Base-by-base conservation (phyloP, 1,140 invertebrate species). In the Papilio polyxenes region DNA sequence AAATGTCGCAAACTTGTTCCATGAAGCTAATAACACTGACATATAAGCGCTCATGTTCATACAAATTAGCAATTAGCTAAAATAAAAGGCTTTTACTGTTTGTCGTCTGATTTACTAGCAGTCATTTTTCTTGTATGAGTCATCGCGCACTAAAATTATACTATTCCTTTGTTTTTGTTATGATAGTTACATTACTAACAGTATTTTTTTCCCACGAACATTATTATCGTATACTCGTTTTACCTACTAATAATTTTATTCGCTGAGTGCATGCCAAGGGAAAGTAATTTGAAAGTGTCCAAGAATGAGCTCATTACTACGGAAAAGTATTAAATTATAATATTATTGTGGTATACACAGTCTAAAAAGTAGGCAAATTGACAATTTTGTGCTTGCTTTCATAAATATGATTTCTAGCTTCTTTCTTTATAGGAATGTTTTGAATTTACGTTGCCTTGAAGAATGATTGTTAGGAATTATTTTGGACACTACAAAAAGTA, bases 231-330 rank as follows among this genome's bases (percentile, higher is more conserved):
- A 31, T 37, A 72, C 2, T 13, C 65, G 5, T 37, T 72, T 37
- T 72, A 37, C 13, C 4, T 15, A 72, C 13, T 72, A 40, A 72
- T 40, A 0, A 20, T 59, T 59, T n/a, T 37, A 37, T 72, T 37
- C 6, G 65, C 11, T 3, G 10, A 37, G 3, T 72, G 31, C 65
- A 37, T 15, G 31, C 65, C 11, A 13, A 72, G 65, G 31, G 65
- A 72, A 72, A 72, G 65, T 72, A 31, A 65, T 65, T 65, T 65
- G 65, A 72, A 72, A 72, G 65, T 37, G 31, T 72, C 53, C 56
- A 59, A 20, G 31, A 72, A 69, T 40, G 65, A 37, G 31, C 23
- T 15, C 65, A 69, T 69, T 69, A 69, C 3, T 40, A 69, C 11
- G 65, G 13, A 37, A 40, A 15, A 37, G 31, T 72, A 37, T 17